Evolutionary conservation across 1,140 invertebrate species (phyloP).

Genomic region (Gryon sp.): DNA sequence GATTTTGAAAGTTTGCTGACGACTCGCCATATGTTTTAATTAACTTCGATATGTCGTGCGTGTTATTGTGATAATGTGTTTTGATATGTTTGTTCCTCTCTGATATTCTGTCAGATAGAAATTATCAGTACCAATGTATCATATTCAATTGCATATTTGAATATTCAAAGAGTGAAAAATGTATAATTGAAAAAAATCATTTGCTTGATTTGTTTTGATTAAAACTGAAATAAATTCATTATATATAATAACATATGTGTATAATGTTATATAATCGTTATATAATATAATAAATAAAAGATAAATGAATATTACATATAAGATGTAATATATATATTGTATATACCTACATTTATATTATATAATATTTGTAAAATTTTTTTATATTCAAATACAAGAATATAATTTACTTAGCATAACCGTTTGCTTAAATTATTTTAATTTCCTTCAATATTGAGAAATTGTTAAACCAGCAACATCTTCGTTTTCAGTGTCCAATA

Average conservation of each 20-base stretch:
- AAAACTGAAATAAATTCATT: too few species aligned
- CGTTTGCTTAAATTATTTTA: too few species aligned
- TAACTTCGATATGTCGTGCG: conserved; percentile 25
- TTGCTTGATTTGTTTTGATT: neutral
- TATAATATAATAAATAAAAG: too few species aligned
- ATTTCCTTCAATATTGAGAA: too few species aligned
- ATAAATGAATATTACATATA: neutral
- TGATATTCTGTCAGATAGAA: conserved; percentile 47
- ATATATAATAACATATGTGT: too few species aligned
- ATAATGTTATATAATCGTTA: too few species aligned
- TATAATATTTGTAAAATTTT: too few species aligned
- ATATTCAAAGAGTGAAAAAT: conserved; percentile 54
- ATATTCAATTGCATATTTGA: conserved; percentile 38
- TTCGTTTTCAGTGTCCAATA: conserved; percentile 54
- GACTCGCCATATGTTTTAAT: conserved; percentile 48
- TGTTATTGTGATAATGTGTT: conserved; percentile 39
- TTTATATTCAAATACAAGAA: too few species aligned
- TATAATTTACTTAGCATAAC: too few species aligned
- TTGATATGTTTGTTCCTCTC: conserved; percentile 50
- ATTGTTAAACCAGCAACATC: too few species aligned
- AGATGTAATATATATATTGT: neutral
- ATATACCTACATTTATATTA: too few species aligned
- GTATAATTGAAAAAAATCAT: neutral
- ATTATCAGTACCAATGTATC: conserved; percentile 45
- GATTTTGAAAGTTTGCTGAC: too few species aligned